phyloP scores from a whole-genome alignment of 2,113 vertebrate species.

The Nanger granti region DNA sequence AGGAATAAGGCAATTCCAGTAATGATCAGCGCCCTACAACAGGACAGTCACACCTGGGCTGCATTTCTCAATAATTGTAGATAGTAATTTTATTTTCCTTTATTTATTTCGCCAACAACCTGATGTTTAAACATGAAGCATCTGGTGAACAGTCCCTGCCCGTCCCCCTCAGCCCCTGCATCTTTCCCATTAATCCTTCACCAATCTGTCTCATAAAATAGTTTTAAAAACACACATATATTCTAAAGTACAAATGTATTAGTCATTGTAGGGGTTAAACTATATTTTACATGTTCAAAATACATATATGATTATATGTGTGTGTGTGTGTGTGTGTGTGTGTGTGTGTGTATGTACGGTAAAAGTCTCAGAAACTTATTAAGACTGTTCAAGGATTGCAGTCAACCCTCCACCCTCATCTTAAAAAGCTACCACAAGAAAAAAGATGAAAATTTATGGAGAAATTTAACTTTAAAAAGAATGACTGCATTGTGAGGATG shows the following conservation, averaged over 20 bases:
- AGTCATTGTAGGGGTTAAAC: neutral
- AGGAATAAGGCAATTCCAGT: neutral
- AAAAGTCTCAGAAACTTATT: neutral
- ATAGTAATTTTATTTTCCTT: neutral
- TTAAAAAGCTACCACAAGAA: neutral
- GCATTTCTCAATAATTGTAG: neutral
- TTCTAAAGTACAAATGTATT: neutral
- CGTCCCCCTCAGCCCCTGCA: neutral
- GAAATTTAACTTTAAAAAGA: neutral
- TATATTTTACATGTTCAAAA: neutral
- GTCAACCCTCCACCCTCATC: neutral
- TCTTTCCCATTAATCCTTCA: neutral
- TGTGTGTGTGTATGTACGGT: accelerated
- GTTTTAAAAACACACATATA: neutral
- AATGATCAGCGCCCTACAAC: neutral
- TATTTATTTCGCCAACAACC: neutral
- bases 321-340: accelerated
- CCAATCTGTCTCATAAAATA: neutral
- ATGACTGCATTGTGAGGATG: neutral
- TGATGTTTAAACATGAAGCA: neutral
- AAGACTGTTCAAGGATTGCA: neutral
- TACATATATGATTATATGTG: neutral
- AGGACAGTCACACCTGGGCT: neutral
- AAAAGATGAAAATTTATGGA: neutral
- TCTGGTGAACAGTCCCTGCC: neutral